These are phyloP conservation scores for Rhipidura dahli DNA, from an alignment of 2,113 vertebrate genomes.

Conservation along the genomic window DNA sequence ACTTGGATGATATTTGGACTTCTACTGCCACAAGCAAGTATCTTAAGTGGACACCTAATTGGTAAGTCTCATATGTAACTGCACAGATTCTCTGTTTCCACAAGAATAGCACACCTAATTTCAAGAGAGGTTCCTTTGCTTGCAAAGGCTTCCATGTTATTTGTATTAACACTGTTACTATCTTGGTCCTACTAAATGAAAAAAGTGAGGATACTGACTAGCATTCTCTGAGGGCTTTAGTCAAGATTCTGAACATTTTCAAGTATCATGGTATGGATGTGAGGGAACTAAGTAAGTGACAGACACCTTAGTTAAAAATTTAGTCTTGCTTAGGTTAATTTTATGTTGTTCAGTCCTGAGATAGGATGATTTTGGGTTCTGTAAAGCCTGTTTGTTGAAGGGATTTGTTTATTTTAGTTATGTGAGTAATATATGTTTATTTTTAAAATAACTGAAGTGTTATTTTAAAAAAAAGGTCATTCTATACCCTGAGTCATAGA, in stretches of 20 bases:
- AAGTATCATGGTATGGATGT: background rate
- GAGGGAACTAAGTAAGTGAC: background rate
- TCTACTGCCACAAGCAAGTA: background rate
- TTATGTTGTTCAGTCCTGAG: background rate
- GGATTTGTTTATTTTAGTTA: background rate
- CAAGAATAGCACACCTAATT: background rate
- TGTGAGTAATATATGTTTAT: background rate
- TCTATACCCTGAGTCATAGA: background rate
- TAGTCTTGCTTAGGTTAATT: background rate
- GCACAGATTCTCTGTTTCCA: background rate
- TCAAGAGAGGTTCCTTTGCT: background rate
- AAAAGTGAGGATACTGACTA: background rate
- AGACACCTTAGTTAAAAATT: background rate
- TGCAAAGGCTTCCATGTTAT: background rate
- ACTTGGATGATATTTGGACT: background rate
- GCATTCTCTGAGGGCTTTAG: background rate
- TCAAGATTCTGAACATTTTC: background rate
- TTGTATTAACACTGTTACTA: background rate
- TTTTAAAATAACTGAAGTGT: background rate
- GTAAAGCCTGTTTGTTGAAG: background rate
- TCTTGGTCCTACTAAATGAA: background rate
- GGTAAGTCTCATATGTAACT: background rate
- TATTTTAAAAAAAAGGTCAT: background rate
- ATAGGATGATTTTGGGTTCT: background rate
- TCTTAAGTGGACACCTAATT: background rate